phyloP scores from a whole-genome alignment of 1,140 invertebrate genomes.

The Gryon sp. region DNA sequence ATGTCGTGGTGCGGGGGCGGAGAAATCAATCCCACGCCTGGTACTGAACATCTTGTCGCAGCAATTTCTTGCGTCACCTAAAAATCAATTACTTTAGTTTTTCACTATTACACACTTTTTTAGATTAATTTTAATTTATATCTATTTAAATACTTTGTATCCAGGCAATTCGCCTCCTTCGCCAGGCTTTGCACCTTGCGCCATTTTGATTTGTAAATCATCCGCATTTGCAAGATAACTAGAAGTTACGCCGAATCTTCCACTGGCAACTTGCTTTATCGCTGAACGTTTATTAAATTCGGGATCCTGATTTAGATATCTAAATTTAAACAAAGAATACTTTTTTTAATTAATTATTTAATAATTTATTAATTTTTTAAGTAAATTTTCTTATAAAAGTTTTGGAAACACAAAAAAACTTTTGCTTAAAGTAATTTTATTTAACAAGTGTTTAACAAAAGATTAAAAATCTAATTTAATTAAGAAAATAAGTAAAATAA shows the following conservation, averaged over 20 bases:
- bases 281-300: conserved; percentile 88
- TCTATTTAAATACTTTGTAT: conserved; percentile 86
- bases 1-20: conserved; percentile 99
- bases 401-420: too few species aligned
- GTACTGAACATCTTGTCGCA: conserved; percentile 94
- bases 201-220: conserved; percentile 99
- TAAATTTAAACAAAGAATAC: conserved; percentile 44
- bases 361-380: not conserved
- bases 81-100: not conserved
- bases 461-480: too few species aligned
- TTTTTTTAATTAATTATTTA: not conserved
- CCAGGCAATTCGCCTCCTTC: conserved; percentile 97
- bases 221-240: conserved; percentile 98
- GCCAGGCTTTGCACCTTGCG: conserved; percentile 98
- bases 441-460: too few species aligned
- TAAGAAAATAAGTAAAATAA: too few species aligned
- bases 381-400: too few species aligned
- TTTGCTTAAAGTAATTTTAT: too few species aligned
- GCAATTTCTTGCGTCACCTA: conserved; percentile 93
- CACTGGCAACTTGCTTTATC: conserved; percentile 97
- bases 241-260: conserved; percentile 98
- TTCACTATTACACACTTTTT: too few species aligned
- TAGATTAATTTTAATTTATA: too few species aligned
- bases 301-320: conserved; percentile 85
- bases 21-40: conserved; percentile 98